Percentiles rank a stretch among this genome's conserved stretches.
Evolutionary conservation across 2,888 invertebrate species (phyloP).

Genomic region (Chymomyza fuscimana): DNA sequence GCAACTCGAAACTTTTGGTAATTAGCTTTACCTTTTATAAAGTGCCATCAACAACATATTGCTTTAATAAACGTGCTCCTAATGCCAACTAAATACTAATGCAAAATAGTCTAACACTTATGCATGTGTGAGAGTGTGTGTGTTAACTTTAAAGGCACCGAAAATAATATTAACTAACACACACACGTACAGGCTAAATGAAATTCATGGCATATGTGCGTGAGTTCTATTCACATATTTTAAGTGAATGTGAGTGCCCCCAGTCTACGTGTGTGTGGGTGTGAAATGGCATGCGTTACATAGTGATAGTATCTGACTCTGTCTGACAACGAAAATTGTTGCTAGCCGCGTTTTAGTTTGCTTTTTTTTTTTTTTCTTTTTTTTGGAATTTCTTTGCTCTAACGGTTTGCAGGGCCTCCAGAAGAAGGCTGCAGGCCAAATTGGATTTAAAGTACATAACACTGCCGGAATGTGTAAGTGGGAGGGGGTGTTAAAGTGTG

Average conservation of each 20-base stretch:
- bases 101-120: conserved; percentile 10
- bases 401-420: background rate
- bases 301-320: conserved; percentile 58
- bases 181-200: conserved; percentile 69
- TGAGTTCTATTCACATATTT: conserved; percentile 42
- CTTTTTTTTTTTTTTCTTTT: conserved; percentile 39
- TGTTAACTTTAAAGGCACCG: conserved; percentile 39
- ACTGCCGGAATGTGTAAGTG: background rate
- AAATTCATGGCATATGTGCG: conserved; percentile 74
- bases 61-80: conserved; percentile 20
- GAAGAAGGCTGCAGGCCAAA: conserved; percentile 66
- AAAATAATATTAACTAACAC: conserved; percentile 67
- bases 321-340: conserved; percentile 21
- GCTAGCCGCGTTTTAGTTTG: conserved; percentile 14
- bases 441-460: conserved; percentile 65
- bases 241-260: background rate
- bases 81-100: conserved; percentile 6
- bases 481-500: background rate
- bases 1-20: conserved; percentile 53
- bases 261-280: conserved; percentile 34
- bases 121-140: conserved; percentile 8
- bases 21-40: conserved; percentile 43
- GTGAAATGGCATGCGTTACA: conserved; percentile 66
- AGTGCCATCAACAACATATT: conserved; percentile 57
- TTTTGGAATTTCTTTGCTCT: conserved; percentile 46